These are phyloP conservation scores for Callipepla californica DNA, from an alignment of 2,113 vertebrate species.

Conservation along the genomic window DNA sequence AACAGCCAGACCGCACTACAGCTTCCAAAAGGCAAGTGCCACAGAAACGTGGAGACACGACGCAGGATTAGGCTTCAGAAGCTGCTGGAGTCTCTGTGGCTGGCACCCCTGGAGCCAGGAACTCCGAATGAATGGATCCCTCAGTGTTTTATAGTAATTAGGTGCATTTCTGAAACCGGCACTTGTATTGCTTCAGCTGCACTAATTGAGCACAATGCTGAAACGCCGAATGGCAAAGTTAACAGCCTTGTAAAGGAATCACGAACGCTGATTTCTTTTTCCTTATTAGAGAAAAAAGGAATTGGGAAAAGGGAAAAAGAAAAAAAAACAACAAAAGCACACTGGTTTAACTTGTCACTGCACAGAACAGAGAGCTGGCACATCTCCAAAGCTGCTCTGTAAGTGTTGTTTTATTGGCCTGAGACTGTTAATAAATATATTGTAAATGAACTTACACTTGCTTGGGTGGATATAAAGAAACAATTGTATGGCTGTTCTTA, in stretches of 20 bases:
- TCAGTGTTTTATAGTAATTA: constrained; percentile 66
- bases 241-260: constrained; percentile 72
- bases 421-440: constrained; percentile 68
- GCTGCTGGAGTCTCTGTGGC: constrained; percentile 60
- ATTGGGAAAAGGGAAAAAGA: neutral
- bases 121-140: constrained; percentile 64
- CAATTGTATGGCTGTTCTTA: constrained; percentile 47
- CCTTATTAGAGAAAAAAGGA: neutral
- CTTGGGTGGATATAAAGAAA: constrained; percentile 51
- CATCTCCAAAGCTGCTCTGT: constrained; percentile 41
- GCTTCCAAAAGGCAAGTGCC: constrained; percentile 22
- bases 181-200: constrained; percentile 5
- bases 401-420: constrained; percentile 67
- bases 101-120: constrained; percentile 69
- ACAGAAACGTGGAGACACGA: constrained; percentile 47
- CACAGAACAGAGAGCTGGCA: constrained; percentile 63
- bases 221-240: constrained; percentile 66
- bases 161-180: constrained; percentile 57
- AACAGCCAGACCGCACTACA: neutral
- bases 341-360: constrained; percentile 39
- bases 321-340: neutral
- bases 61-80: constrained; percentile 59
- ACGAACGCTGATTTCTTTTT: constrained; percentile 56
- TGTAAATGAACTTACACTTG: constrained; percentile 61
- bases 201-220: constrained; percentile 72